Base-by-base conservation (phyloP, 2,888 invertebrate genomes). In the Hypercompe scribonia region DNA sequence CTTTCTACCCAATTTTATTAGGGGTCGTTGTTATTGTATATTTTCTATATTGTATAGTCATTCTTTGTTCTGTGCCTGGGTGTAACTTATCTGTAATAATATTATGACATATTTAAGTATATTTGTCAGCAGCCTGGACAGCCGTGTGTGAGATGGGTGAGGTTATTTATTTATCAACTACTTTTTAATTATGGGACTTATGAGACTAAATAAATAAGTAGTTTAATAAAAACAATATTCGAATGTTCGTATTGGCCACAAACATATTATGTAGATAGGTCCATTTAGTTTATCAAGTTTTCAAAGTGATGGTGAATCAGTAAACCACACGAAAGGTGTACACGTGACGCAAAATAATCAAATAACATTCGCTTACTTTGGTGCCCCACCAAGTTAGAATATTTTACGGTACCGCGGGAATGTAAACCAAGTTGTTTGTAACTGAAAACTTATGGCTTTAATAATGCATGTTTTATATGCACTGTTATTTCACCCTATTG, bases 401-500 rank as follows among this genome's bases (percentile, higher is more conserved):
- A 84, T 81, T 82, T 84, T 84, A 78, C 83, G 71, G 75, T 70
- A 75, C 82, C 78, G 77, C 78, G 71, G 68, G 78, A 76, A 84
- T 81, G 84, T 84, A 84, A 84, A 79, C 77, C 78, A 76, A 80
- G 80, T 84, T 82, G 84, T 84, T 82, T 83, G 82, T 82, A 78
- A 82, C 84, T 79, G 77, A 79, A 82, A 85, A 86, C 86, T 84
- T 86, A 86, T 82, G 82, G 79, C 79, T 86, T 84, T 84, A 80
- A 86, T 86, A 85, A 85, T 82, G 75, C 80, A 80, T 81, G 81
- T 76, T 83, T 84, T 85, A 83, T 79, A 71, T 68, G 54, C 67
- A 65, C 31, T 68, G 65, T 68, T 68, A 71, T 68, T 68, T 68
- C 68, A 61, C 66, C 21, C 24, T 34, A 64, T 63, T 50, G 28